Conservation (phyloP, 1,140 invertebrate genomes). For the Solenopsis invicta region DNA sequence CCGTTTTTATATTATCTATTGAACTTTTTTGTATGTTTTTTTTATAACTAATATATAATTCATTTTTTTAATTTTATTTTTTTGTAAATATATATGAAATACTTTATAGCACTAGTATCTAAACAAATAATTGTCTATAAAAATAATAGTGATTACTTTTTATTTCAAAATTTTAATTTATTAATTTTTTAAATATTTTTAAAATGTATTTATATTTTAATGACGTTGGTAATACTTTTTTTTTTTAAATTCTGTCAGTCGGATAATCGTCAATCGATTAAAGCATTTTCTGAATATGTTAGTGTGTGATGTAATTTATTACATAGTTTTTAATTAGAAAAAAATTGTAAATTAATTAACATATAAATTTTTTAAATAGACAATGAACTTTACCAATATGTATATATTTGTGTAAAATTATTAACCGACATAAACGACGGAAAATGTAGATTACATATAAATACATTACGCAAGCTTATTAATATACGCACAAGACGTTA, state of each 20-base stretch:
- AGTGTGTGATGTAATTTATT: not conserved
- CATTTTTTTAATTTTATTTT: not conserved
- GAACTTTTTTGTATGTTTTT: not conserved
- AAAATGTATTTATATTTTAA: not conserved
- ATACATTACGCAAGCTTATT: not conserved
- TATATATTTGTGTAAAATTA: constrained; percentile 6
- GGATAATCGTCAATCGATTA: not conserved
- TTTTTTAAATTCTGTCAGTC: not conserved
- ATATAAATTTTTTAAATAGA: not conserved
- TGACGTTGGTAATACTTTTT: not conserved
- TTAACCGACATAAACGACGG: not conserved
- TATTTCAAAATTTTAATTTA: not conserved
- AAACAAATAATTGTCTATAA: not conserved
- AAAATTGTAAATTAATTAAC: not conserved
- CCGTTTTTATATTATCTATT: not conserved
- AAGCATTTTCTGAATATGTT: not conserved
- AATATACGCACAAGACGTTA: not conserved
- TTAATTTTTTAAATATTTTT: constrained; percentile 11
- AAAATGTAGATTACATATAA: not conserved
- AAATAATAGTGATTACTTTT: not conserved
- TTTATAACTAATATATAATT: not conserved
- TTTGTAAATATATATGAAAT: not conserved
- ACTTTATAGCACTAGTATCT: constrained; percentile 1
- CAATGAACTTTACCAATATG: not conserved
- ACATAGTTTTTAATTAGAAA: not conserved